Percentiles rank a stretch among this genome's conserved stretches.
Evolutionary conservation across 2,888 invertebrate species (phyloP).

Genomic region (Lepidocyrtinus sp.): DNA sequence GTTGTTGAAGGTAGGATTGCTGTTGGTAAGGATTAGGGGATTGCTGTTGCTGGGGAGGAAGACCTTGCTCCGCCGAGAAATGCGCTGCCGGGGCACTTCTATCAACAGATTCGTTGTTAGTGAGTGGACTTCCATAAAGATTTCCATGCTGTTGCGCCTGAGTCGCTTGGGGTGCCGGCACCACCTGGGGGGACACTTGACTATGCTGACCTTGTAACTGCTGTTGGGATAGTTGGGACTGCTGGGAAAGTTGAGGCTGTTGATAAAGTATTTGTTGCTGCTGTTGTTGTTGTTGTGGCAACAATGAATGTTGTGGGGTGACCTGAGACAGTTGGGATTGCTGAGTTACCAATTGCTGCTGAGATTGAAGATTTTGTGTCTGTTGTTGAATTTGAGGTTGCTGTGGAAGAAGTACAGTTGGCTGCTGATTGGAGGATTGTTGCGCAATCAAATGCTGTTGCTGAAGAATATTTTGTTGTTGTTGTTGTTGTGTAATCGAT

Average conservation of each 20-base stretch:
- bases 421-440: not conserved
- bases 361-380: slow-evolving; percentile 16
- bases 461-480: slow-evolving; percentile 9
- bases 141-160: slow-evolving; percentile 21
- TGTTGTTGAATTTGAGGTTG: slow-evolving; percentile 26
- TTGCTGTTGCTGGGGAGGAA: not conserved
- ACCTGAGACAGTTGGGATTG: not conserved
- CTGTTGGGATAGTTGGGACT: not conserved
- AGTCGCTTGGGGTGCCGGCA: slow-evolving; percentile 3
- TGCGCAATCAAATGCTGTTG: not conserved
- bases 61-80: slow-evolving; percentile 22
- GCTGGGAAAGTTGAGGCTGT: not conserved
- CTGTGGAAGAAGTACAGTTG: slow-evolving; percentile 12
- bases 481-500: not conserved
- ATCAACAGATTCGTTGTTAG: slow-evolving; percentile 24
- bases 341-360: slow-evolving; percentile 17
- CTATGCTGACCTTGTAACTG: not conserved
- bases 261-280: not conserved
- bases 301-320: not conserved
- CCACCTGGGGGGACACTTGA: slow-evolving; percentile 19
- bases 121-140: slow-evolving; percentile 19
- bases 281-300: not conserved
- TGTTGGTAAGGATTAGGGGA: not conserved
- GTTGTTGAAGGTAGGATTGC: slow-evolving; percentile 1
- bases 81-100: slow-evolving; percentile 23